Conservation (phyloP, 2,888 invertebrate species). For the Vesta saturnalis region DNA sequence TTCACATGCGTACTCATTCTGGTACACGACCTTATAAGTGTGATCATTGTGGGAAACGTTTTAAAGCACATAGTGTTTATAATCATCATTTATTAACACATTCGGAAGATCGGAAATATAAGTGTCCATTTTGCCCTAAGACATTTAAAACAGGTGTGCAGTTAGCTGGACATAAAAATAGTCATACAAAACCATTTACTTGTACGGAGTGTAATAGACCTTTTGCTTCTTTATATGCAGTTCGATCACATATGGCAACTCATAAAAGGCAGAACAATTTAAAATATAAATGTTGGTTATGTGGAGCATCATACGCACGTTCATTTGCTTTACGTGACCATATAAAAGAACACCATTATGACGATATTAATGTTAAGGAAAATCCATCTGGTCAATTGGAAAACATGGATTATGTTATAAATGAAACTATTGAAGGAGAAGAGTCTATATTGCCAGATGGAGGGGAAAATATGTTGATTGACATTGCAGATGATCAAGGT, state of each 20-base stretch:
- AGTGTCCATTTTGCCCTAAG: slow-evolving; percentile 80
- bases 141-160: slow-evolving; percentile 84
- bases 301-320: slow-evolving; percentile 81
- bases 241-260: slow-evolving; percentile 79
- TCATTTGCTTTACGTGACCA: slow-evolving; percentile 80
- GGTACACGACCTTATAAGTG: slow-evolving; percentile 81
- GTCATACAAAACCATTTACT: slow-evolving; percentile 82
- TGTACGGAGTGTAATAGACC: slow-evolving; percentile 82
- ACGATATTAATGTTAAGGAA: neutral
- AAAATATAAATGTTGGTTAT: slow-evolving; percentile 74
- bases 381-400: neutral
- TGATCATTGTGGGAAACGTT: slow-evolving; percentile 75
- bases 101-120: slow-evolving; percentile 78
- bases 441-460: slow-evolving; percentile 51
- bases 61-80: slow-evolving; percentile 83
- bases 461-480: slow-evolving; percentile 46
- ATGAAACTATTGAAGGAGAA: slow-evolving; percentile 34
- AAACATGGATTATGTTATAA: neutral
- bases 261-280: slow-evolving; percentile 76
- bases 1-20: slow-evolving; percentile 84
- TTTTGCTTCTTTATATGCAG: slow-evolving; percentile 81
- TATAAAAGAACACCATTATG: slow-evolving; percentile 71
- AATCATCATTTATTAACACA: slow-evolving; percentile 81
- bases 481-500: slow-evolving; percentile 15
- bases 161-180: slow-evolving; percentile 81